phyloP scores from a whole-genome alignment of 2,113 vertebrate genomes.

The Centropus unirufus region DNA sequence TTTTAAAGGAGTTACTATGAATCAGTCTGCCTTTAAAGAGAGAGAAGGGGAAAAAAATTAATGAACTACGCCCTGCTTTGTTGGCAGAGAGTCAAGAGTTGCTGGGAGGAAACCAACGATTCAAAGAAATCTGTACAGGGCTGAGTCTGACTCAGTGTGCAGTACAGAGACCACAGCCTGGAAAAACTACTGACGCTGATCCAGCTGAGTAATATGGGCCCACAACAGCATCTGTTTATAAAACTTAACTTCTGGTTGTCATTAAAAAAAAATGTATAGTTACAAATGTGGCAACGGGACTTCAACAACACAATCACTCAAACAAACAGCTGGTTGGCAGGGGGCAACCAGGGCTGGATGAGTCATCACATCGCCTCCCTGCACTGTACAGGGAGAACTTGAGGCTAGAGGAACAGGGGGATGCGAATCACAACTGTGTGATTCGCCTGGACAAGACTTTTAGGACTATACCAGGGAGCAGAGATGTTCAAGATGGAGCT shows the following conservation, averaged over 20 bases:
- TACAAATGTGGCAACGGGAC: constrained; percentile 57
- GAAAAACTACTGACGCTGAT: constrained; percentile 76
- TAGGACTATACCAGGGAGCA: background rate
- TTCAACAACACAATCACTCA: constrained; percentile 30
- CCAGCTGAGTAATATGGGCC: constrained; percentile 76
- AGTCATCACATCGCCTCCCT: background rate
- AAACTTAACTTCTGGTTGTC: constrained; percentile 68
- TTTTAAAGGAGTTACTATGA: constrained; percentile 85
- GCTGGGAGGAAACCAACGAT: constrained; percentile 76
- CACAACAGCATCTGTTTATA: constrained; percentile 76
- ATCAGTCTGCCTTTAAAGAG: constrained; percentile 79
- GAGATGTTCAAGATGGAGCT: background rate
- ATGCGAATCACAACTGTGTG: background rate
- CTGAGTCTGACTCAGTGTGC: constrained; percentile 72
- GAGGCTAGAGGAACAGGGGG: accelerated
- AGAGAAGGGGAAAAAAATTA: constrained; percentile 12
- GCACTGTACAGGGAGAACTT: background rate
- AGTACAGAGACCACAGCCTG: constrained; percentile 73
- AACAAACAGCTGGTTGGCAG: constrained; percentile 46
- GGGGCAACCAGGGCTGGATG: background rate
- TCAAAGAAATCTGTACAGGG: constrained; percentile 72
- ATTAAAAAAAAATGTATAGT: constrained; percentile 43
- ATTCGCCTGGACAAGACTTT: background rate
- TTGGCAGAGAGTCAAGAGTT: constrained; percentile 75
- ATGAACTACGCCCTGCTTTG: constrained; percentile 77